phyloP scores from a whole-genome alignment of 1,140 invertebrate species.

The Drosophila littoralis region DNA sequence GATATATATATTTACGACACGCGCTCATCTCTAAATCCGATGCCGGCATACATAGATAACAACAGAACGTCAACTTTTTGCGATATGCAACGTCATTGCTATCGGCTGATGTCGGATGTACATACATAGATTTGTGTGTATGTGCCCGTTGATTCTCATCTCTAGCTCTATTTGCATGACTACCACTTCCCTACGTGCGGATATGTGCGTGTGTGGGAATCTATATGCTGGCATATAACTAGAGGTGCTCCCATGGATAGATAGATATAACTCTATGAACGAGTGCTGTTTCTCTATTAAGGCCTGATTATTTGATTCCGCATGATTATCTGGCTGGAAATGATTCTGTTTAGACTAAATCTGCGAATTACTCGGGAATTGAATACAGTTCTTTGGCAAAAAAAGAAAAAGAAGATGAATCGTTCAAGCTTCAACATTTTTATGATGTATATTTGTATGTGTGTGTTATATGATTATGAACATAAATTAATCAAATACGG shows the following conservation, averaged over 20 bases:
- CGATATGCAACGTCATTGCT: conserved; percentile 28
- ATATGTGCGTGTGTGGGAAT: neutral
- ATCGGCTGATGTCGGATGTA: conserved; percentile 2
- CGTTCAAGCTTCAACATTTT: no score
- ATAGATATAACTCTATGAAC: neutral
- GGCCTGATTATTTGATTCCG: neutral
- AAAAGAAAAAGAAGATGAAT: no score
- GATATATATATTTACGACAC: neutral
- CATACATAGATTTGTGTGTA: neutral
- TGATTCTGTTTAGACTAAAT: neutral
- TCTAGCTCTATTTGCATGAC: conserved; percentile 19
- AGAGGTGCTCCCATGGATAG: neutral
- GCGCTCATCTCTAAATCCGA: conserved; percentile 31
- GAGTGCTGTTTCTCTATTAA: neutral
- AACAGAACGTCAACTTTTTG: conserved; percentile 21
- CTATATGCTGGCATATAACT: neutral
- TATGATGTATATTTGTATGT: no score
- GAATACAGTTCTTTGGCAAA: no score
- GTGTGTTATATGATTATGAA: no score
- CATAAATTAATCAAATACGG: no score
- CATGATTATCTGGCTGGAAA: neutral
- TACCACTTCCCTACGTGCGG: neutral
- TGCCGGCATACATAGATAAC: conserved; percentile 40
- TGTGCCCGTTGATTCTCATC: neutral
- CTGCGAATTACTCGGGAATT: neutral